Evolutionary conservation across 2,113 vertebrate genomes (phyloP).

Genomic region (Saiga tatarica): DNA sequence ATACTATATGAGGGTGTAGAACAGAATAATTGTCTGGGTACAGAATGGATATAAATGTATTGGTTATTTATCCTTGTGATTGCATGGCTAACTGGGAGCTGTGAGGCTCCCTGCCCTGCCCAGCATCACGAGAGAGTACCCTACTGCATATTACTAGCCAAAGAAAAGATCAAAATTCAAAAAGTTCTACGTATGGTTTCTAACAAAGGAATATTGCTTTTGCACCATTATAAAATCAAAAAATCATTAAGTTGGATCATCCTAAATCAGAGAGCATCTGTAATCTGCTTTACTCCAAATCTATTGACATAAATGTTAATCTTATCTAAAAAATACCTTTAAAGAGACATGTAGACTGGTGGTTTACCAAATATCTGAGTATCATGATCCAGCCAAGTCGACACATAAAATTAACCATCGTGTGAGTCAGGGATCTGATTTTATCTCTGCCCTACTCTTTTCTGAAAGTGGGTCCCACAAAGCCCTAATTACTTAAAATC

Average conservation of each 20-base stretch:
- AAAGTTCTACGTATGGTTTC: neutral
- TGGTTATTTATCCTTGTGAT: neutral
- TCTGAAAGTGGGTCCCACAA: neutral
- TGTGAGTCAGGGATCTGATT: neutral
- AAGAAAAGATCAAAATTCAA: neutral
- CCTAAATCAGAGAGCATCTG: neutral
- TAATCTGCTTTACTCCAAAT: neutral
- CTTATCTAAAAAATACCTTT: constrained; percentile 11
- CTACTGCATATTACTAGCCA: neutral
- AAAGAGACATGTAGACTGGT: neutral
- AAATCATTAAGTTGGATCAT: neutral
- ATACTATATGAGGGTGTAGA: neutral
- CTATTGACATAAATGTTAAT: neutral
- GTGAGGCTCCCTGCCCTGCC: neutral
- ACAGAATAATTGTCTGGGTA: neutral
- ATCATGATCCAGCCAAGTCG: neutral
- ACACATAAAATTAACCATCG: neutral
- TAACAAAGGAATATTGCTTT: neutral
- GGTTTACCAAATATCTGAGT: neutral
- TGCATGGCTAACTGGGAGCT: neutral
- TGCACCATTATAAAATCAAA: neutral
- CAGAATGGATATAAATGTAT: neutral
- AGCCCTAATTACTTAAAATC: neutral
- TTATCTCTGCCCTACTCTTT: neutral
- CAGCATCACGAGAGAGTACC: neutral